These are phyloP conservation scores for Ericerus pela DNA, from an alignment of 1,140 invertebrate species.

Conservation along the genomic window DNA sequence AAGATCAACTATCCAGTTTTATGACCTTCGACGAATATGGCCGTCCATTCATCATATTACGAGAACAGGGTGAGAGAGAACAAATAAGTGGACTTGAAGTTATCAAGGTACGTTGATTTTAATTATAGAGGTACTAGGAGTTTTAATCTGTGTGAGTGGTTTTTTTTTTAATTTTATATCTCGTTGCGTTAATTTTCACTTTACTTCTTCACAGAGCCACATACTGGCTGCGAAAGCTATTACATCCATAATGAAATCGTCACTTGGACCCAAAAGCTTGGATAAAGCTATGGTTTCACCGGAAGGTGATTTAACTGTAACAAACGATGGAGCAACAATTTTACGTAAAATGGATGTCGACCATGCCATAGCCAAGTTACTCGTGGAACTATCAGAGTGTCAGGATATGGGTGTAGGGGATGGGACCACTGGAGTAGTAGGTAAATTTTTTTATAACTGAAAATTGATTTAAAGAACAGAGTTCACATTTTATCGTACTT, in stretches of 20 bases:
- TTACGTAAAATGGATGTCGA: slow-evolving; percentile 1
- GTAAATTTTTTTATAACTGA: neutral
- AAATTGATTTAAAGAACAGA: neutral
- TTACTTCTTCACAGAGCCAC: neutral
- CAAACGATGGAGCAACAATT: slow-evolving; percentile 9
- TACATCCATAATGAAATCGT: neutral
- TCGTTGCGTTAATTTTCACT: neutral
- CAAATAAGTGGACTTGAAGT: neutral
- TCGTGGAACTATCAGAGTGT: neutral
- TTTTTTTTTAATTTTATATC: neutral
- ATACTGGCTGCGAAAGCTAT: slow-evolving; percentile 1
- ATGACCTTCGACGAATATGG: slow-evolving; percentile 7
- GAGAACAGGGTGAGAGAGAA: neutral
- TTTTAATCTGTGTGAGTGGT: no score
- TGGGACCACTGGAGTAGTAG: neutral
- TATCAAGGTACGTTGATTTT: neutral
- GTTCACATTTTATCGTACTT: neutral
- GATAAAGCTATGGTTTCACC: slow-evolving; percentile 5
- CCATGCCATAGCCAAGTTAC: neutral
- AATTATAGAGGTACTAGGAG: no score
- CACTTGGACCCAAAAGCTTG: neutral
- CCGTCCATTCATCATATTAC: neutral
- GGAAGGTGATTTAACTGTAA: slow-evolving; percentile 7
- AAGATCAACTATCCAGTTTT: neutral
- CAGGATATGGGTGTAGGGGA: neutral